Evolutionary conservation across 2,113 vertebrate species (phyloP), one percentile per base, ranked within the genome.

Genomic region (Larimichthys crocea): DNA sequence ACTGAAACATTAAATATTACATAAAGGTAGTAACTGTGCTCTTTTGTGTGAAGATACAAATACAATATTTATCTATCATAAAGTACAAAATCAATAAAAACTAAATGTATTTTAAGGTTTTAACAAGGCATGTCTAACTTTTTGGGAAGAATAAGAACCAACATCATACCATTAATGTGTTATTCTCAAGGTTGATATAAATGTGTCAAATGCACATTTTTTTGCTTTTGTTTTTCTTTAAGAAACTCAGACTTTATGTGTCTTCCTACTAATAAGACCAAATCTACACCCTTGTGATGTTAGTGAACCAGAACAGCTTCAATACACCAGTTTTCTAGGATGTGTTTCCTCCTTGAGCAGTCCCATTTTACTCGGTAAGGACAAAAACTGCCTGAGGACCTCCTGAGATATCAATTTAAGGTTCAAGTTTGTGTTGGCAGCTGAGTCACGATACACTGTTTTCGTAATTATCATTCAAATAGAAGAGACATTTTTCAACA

Each of bases 401-500:
- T 64, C n/a, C n/a, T 42, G 31, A 62, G 15, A 77, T 60, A 48
- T 76, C 46, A 55, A 46, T 73, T 68, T 53, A 73, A 26, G 9
- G 49, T 48, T 68, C 29, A n/a, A 3, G 12, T 20, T 44, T 50
- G 42, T 66, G 24, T 29, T 85, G 46, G 29, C 60, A 71, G 55
- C 35, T 42, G 24, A 56, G 61, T 57, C 40, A 26, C 10, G 22
- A 79, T 42, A 16, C 44, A 14, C 48, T 16, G 19, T 76, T 76
- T 83, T 44, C 70, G 65, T 49, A 31, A 29, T 56, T 26, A 60
- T 42, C 49, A 59, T 53, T 76, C 29, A 50, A 75, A 82, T 52
- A 66, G 67, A 22, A 57, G 2, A 85, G 22, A 49, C 24, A 60
- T 61, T 72, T 62, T 44, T 52, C 31, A 63, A 49, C 10, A 62